Conservation (phyloP, 2,113 vertebrate genomes). For the Lepus timidus region DNA sequence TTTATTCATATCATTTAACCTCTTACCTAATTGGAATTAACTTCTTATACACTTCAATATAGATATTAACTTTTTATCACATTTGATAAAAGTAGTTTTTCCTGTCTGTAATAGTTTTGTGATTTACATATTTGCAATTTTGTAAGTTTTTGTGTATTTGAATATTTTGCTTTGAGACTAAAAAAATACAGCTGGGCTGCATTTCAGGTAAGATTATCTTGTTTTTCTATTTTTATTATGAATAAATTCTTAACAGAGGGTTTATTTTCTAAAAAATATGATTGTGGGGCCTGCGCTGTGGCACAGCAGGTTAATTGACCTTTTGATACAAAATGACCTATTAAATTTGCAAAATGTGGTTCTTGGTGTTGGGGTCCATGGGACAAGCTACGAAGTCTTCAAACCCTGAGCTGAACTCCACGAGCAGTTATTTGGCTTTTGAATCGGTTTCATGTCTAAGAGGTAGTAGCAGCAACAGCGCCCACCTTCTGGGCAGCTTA, state of each 20-base stretch:
- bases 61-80: background rate
- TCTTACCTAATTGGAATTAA: background rate
- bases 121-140: slow-evolving; percentile 22
- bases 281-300: too few relatives aligned
- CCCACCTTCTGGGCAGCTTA: too few relatives aligned
- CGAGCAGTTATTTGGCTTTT: too few relatives aligned
- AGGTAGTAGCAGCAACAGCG: too few relatives aligned
- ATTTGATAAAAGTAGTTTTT: slow-evolving; percentile 18
- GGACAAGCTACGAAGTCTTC: too few relatives aligned
- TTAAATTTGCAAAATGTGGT: too few relatives aligned
- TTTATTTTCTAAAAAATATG: background rate
- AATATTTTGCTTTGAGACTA: slow-evolving; percentile 38
- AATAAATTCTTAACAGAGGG: background rate
- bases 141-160: slow-evolving; percentile 16
- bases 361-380: too few relatives aligned
- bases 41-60: slow-evolving; percentile 15
- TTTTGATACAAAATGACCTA: too few relatives aligned
- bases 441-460: too few relatives aligned
- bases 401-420: too few relatives aligned
- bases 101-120: slow-evolving; percentile 3
- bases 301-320: too few relatives aligned
- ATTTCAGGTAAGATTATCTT: slow-evolving; percentile 3
- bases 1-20: background rate
- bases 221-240: background rate
- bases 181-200: background rate